phyloP scores from a whole-genome alignment of 2,888 invertebrate species.

The Automeris io region DNA sequence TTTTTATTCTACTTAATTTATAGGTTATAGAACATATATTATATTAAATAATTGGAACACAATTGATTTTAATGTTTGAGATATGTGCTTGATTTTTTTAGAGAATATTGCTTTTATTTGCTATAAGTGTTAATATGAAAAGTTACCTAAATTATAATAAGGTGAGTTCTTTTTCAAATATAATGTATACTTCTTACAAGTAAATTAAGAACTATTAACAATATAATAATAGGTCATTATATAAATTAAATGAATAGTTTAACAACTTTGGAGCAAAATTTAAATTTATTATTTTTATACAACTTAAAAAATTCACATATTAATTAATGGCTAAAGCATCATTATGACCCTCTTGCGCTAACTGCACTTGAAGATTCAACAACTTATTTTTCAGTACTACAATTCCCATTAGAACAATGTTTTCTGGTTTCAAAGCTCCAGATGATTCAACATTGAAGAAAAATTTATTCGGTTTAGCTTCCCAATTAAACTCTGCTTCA shows the following conservation, averaged over 20 bases:
- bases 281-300: not conserved
- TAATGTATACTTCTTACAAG: not conserved
- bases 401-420: constrained; percentile 97
- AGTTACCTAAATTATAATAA: constrained; percentile 2
- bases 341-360: constrained; percentile 90
- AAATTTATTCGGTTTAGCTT: constrained; percentile 97
- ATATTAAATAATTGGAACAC: too few relatives aligned
- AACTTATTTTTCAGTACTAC: constrained; percentile 96
- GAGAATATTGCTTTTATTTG: too few relatives aligned
- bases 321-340: constrained; percentile 86
- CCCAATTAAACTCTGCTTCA: constrained; percentile 96
- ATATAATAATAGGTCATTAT: too few relatives aligned
- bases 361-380: constrained; percentile 94
- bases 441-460: constrained; percentile 97
- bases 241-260: too few relatives aligned
- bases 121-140: constrained; percentile 5
- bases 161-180: not conserved
- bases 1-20: too few relatives aligned
- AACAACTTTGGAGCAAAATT: too few relatives aligned
- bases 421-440: constrained; percentile 96
- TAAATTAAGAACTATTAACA: constrained; percentile 5
- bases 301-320: constrained; percentile 18
- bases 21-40: too few relatives aligned
- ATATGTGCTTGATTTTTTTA: too few relatives aligned
- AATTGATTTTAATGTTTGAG: too few relatives aligned